These are phyloP conservation scores for Spongilla lacustris DNA, from an alignment of 37 sponge, comb jelly and placozoan species.

Conservation along the genomic window DNA sequence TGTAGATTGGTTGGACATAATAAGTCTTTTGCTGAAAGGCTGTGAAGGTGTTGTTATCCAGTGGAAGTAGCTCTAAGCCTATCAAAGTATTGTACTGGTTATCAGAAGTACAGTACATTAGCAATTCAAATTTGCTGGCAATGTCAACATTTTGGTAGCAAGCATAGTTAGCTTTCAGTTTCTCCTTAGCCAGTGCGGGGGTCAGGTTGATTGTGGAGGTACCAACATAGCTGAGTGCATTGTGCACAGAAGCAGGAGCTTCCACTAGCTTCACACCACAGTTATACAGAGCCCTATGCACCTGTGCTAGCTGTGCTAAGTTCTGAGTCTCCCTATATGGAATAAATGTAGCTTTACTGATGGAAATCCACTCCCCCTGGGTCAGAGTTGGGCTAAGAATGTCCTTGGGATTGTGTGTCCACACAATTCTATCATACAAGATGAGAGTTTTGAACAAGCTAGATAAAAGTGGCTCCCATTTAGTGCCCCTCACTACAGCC, in stretches of 20 bases:
- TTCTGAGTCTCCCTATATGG: background rate
- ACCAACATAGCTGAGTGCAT: background rate
- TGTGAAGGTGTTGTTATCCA: slow-evolving; percentile 43
- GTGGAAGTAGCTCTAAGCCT: slow-evolving; percentile 39
- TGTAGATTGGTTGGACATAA: background rate
- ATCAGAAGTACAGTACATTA: slow-evolving; percentile 50
- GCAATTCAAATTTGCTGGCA: slow-evolving; percentile 21
- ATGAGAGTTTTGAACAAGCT: slow-evolving; percentile 21
- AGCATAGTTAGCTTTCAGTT: background rate
- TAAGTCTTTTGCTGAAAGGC: slow-evolving; percentile 4
- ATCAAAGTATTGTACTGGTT: slow-evolving; percentile 20
- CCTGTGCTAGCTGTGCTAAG: background rate
- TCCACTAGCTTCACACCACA: slow-evolving; percentile 39
- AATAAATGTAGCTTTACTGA: background rate
- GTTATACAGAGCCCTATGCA: background rate
- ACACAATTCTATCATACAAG: background rate
- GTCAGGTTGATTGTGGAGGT: background rate
- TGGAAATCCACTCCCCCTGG: slow-evolving; percentile 25
- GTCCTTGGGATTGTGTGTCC: background rate
- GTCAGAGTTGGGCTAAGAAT: background rate
- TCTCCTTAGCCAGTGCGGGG: slow-evolving; percentile 15
- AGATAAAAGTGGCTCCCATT: slow-evolving; percentile 31
- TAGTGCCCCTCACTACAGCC: slow-evolving; percentile 1
- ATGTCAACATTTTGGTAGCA: slow-evolving; percentile 24
- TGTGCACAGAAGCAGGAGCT: slow-evolving; percentile 8